These are phyloP conservation scores for Quiscalus mexicanus DNA, from an alignment of 2,113 vertebrate species.

Conservation along the genomic window DNA sequence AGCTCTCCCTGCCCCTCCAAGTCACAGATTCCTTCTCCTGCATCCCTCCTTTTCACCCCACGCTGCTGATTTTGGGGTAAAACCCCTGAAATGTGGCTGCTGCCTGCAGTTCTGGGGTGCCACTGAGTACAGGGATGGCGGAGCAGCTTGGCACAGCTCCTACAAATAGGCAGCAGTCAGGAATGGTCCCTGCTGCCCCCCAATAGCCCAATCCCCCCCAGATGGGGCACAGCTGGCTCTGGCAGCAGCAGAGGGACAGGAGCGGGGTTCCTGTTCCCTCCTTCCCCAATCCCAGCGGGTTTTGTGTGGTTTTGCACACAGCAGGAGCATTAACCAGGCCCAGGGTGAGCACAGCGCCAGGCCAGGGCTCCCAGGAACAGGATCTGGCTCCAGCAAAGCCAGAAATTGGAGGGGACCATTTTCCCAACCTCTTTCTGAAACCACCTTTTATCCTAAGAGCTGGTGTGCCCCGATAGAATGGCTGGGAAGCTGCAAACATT, in stretches of 20 bases:
- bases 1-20: neutral
- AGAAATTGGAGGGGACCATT: neutral
- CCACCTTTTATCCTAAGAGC: neutral
- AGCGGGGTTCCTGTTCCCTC: neutral
- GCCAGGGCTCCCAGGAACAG: neutral
- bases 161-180: neutral
- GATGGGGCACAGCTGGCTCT: too few species aligned
- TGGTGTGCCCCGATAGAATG: neutral
- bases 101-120: neutral
- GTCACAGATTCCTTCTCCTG: accelerated
- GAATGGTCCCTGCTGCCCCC: neutral
- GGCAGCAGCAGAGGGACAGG: neutral
- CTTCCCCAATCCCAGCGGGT: neutral
- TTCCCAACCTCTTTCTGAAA: neutral
- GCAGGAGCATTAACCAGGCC: neutral
- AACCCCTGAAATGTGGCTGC: neutral
- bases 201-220: too few species aligned
- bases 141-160: neutral
- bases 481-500: neutral
- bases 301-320: neutral
- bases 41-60: too few species aligned
- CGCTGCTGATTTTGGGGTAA: neutral
- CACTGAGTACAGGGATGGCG: accelerated
- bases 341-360: neutral
- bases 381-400: neutral